Evolutionary conservation across 2,888 invertebrate genomes (phyloP), one percentile per base, ranked within the genome.

Genomic region (Tetranychus truncatus): DNA sequence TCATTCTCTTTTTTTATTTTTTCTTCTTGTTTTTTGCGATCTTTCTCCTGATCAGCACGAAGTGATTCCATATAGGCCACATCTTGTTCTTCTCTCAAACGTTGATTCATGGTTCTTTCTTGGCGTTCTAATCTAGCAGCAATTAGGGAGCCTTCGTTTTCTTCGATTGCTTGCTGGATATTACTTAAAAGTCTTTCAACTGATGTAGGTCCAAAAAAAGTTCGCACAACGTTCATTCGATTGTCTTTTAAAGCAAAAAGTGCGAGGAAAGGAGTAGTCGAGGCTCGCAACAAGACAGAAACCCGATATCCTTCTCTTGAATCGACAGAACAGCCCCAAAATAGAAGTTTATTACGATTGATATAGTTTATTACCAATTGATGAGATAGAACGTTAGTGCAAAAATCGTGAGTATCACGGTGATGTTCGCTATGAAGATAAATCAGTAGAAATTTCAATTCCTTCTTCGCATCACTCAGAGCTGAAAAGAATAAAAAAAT

Each of bases 1-100:
- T 74, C 76, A 20, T 74, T 79, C 67, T 84, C 85, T 9, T 84
- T 83, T 21, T 85, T 87, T 77, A 85, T 85, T 4, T 84, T 83
- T 79, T 87, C 87, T 78, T 87, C 86, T 79, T 87, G 86, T 66
- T 88, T 86, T 73, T 85, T 85, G 0, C 91, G 86, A 82, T 95
- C 95, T 84, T 96, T 96, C 83, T 95, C 94, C 83, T 95, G 94
- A 83, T 97, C 96, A 0, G 92, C 93, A 67, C 88, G 86, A 67
- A 96, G 84, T 6, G 95, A 95, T 82, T 91, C 91, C 82, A 90
- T 87, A 82, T 95, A 97, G 0, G 95, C 96, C 82, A 90, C 90
- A 83, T 97, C 96, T 82, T 97, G 96, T 78, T 95, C 89, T 74
- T 89, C 89, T 55, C 96, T 87, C 74, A 96, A 84, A 0, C 91